Conservation (phyloP, 2,797 vertebrate species). For the Enteromius thamalakanensis region DNA sequence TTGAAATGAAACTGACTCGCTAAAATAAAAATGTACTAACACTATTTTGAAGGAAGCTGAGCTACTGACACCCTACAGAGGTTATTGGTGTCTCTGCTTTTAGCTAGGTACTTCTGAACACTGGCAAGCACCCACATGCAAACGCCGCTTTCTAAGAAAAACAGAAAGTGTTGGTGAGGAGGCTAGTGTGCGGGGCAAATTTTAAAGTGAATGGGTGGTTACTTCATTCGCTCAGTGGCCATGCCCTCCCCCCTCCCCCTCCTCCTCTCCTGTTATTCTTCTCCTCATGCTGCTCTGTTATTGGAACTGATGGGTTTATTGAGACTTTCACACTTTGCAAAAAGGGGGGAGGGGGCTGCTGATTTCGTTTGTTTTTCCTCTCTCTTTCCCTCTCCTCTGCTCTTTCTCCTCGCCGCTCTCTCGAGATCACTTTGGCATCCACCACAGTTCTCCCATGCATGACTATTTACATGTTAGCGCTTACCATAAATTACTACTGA, state of each 20-base stretch:
- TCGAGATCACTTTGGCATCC: constrained; percentile 41
- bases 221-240: constrained; percentile 84
- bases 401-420: constrained; percentile 51
- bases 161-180: constrained; percentile 95
- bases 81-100: not conserved
- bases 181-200: constrained; percentile 93
- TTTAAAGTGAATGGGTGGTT: constrained; percentile 97
- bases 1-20: not conserved
- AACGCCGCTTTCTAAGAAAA: constrained; percentile 66
- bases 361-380: constrained; percentile 73
- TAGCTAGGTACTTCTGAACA: not conserved
- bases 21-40: not conserved
- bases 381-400: constrained; percentile 56
- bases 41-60: not conserved
- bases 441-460: constrained; percentile 35
- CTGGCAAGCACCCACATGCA: not conserved
- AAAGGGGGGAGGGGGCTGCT: constrained; percentile 72
- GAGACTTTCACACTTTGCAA: constrained; percentile 95
- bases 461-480: constrained; percentile 33
- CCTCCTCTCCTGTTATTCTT: constrained; percentile 78
- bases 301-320: constrained; percentile 98
- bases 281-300: constrained; percentile 90
- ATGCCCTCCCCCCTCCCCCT: constrained; percentile 63
- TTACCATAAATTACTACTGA: constrained; percentile 38
- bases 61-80: not conserved